phyloP scores from a whole-genome alignment of 2,888 invertebrate species.

The Tetanocera ferruginea region DNA sequence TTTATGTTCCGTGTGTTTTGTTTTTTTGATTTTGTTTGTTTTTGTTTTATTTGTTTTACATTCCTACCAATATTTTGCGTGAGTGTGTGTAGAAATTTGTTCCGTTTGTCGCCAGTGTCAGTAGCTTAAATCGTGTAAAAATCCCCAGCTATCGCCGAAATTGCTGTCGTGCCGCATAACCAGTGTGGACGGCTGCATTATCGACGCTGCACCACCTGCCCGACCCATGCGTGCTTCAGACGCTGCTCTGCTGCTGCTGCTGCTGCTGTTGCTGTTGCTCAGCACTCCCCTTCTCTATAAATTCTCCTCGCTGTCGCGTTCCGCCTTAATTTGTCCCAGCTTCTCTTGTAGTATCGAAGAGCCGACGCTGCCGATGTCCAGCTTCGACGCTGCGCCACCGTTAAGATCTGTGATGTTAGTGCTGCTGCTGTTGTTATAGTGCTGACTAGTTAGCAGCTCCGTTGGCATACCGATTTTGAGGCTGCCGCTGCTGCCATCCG shows the following conservation, averaged over 20 bases:
- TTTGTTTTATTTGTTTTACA: background rate
- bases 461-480: constrained; percentile 53
- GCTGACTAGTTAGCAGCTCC: constrained; percentile 34
- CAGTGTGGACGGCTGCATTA: background rate
- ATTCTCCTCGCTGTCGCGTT: constrained; percentile 64
- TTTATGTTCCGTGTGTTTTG: constrained; percentile 15
- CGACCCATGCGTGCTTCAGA: constrained; percentile 35
- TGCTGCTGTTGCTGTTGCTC: constrained; percentile 37
- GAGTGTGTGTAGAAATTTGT: background rate
- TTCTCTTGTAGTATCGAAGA: constrained; percentile 66
- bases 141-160: constrained; percentile 12
- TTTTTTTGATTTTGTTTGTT: background rate
- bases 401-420: constrained; percentile 59
- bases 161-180: background rate
- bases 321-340: constrained; percentile 68
- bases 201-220: constrained; percentile 50
- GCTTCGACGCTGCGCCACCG: constrained; percentile 51
- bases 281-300: constrained; percentile 66
- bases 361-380: constrained; percentile 26
- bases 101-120: background rate
- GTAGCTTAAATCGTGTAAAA: constrained; percentile 12
- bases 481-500: constrained; percentile 58
- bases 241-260: constrained; percentile 49
- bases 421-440: constrained; percentile 47
- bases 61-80: background rate